These are phyloP conservation scores for Hedychridium roseum DNA, from an alignment of 2,888 invertebrate genomes.

Conservation along the genomic window DNA sequence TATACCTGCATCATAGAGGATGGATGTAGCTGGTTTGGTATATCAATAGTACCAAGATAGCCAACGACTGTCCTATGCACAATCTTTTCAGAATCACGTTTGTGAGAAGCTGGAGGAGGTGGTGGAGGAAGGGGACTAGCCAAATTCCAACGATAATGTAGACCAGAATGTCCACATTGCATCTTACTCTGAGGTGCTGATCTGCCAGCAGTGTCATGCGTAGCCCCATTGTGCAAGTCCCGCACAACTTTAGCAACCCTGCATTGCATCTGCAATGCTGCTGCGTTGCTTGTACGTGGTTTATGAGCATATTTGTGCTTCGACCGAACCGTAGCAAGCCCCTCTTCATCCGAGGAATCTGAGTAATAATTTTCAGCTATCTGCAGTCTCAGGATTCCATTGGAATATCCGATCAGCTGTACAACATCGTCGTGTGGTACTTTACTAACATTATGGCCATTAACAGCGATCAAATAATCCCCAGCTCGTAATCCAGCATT, in stretches of 20 bases:
- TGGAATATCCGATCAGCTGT: conserved; percentile 85
- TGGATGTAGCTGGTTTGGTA: conserved; percentile 83
- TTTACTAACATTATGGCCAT: conserved; percentile 90
- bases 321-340: conserved; percentile 69
- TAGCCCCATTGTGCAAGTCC: conserved; percentile 66
- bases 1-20: conserved; percentile 74
- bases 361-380: conserved; percentile 89
- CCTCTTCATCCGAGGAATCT: conserved; percentile 84
- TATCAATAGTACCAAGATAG: conserved; percentile 95
- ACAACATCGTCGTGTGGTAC: conserved; percentile 94
- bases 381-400: conserved; percentile 82
- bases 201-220: conserved; percentile 61
- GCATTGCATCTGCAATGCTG: conserved; percentile 55
- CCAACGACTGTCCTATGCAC: conserved; percentile 89
- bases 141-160: conserved; percentile 61
- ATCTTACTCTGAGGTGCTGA: conserved; percentile 42
- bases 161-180: conserved; percentile 47
- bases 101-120: conserved; percentile 55
- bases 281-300: conserved; percentile 50
- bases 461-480: conserved; percentile 91
- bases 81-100: conserved; percentile 64
- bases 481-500: conserved; percentile 89
- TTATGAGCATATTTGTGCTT: conserved; percentile 71
- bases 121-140: conserved; percentile 61
- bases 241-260: conserved; percentile 66